Evolutionary conservation across 1,140 invertebrate genomes (phyloP), one percentile per base, ranked within the genome.

Genomic region (Drosophila tani): DNA sequence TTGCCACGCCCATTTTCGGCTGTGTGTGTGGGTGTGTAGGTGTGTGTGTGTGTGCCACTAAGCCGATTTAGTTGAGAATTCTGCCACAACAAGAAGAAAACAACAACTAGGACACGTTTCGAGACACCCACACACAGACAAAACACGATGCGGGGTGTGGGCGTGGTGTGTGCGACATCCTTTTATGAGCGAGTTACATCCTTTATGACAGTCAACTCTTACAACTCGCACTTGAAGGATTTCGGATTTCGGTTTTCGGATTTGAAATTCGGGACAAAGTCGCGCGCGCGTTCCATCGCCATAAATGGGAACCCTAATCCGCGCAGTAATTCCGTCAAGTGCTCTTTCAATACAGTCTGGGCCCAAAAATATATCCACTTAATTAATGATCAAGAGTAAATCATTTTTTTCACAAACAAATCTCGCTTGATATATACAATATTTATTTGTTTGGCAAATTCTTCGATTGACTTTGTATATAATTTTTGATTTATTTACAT

Each of bases 31-130:
- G 17, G 29, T 24, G 29, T 57, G 41, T 41, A 14, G 11, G 35
- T 41, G 24, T 41, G 32, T 57, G 29, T 68, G 75, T 56, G 63
- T 62, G 19, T 19, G 24, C 58, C 75, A 41, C 75, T 79, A 79
- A 79, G 75, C 75, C 53, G 75, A 79, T 79, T 79, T 71, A 70
- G 66, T 57, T 79, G 51, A 58, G 51, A 70, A 69, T 78, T 55
- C 27, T 38, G 56, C 55, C 64, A 68, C 63, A 77, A 77, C 65
- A 74, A 59, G 24, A 56, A 63, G 19, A 51, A 21, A 49, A 46
- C 41, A 49, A 65, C 59, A 51, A 75, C 27, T 50, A 58, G 51
- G 50, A 38, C 53, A 70, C 27, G 45, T 69, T 57, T 19, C 46
- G 32, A 47, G 62, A 55, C 49, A 12, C 62, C 40, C 17, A 21